Conservation (phyloP, 2,797 vertebrate species). For the Hyperoplus lanceolatus region DNA sequence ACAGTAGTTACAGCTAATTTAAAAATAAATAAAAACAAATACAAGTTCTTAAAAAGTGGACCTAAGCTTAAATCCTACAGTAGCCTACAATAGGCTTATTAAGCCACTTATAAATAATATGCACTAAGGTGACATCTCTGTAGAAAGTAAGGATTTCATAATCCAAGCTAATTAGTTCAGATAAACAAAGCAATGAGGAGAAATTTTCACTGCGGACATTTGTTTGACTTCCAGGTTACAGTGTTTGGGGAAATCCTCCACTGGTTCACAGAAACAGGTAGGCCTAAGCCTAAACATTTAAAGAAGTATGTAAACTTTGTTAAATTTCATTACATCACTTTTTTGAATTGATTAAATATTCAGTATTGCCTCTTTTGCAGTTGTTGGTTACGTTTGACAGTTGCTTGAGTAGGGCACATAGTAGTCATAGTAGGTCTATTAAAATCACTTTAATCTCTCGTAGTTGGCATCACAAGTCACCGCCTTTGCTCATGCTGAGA, state of each 20-base stretch:
- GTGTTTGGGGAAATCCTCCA: slow-evolving; percentile 30
- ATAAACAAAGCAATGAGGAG: background rate
- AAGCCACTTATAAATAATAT: too few species aligned
- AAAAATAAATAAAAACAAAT: background rate
- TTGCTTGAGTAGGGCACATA: background rate
- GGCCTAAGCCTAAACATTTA: background rate
- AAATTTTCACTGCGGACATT: slow-evolving; percentile 4
- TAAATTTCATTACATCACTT: background rate
- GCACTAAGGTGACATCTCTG: too few species aligned
- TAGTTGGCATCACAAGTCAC: slow-evolving; percentile 7
- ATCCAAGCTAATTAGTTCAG: background rate
- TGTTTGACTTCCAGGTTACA: slow-evolving; percentile 38
- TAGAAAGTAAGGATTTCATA: background rate
- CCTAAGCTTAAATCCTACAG: too few species aligned
- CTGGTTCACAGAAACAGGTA: slow-evolving; percentile 46
- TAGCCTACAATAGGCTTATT: too few species aligned
- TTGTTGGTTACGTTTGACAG: background rate
- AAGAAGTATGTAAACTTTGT: background rate
- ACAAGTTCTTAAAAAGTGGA: background rate
- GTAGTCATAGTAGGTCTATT: background rate
- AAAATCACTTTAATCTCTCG: background rate
- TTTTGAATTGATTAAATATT: background rate
- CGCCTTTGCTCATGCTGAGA: slow-evolving; percentile 6
- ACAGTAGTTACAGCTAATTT: background rate
- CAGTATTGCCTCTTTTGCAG: background rate